Evolutionary conservation across 2,797 vertebrate genomes (phyloP).

Genomic region (Pelochelys cantorii): DNA sequence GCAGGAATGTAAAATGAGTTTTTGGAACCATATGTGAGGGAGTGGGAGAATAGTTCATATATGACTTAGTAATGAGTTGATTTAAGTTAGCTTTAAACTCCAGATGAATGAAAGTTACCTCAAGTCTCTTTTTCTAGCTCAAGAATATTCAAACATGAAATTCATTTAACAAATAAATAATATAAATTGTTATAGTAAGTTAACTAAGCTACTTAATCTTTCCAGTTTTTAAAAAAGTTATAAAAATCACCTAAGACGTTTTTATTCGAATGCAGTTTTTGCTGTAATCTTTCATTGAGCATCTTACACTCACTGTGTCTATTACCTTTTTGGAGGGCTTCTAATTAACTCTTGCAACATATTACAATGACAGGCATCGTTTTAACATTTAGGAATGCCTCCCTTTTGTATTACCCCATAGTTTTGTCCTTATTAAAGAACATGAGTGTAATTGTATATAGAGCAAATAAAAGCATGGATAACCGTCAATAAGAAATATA

Average conservation of each 20-base stretch:
- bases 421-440: background rate
- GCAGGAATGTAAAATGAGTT: slow-evolving; percentile 29
- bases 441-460: rapidly evolving
- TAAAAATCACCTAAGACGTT: background rate
- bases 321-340: background rate
- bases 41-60: background rate
- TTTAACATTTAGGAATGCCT: background rate
- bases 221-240: background rate
- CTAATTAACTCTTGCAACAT: background rate
- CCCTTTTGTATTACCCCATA: background rate
- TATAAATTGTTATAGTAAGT: background rate
- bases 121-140: background rate
- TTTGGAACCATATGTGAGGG: background rate
- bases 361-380: background rate
- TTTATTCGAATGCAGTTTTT: background rate
- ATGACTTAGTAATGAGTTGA: background rate
- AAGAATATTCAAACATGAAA: background rate
- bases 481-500: background rate
- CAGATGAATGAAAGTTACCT: slow-evolving; percentile 1
- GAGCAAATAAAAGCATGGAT: background rate
- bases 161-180: background rate
- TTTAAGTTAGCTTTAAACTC: slow-evolving; percentile 12
- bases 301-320: background rate
- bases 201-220: background rate
- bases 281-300: background rate